These are phyloP conservation scores for Phyllotis vaccarum DNA, from an alignment of 2,797 vertebrate species.

Conservation along the genomic window DNA sequence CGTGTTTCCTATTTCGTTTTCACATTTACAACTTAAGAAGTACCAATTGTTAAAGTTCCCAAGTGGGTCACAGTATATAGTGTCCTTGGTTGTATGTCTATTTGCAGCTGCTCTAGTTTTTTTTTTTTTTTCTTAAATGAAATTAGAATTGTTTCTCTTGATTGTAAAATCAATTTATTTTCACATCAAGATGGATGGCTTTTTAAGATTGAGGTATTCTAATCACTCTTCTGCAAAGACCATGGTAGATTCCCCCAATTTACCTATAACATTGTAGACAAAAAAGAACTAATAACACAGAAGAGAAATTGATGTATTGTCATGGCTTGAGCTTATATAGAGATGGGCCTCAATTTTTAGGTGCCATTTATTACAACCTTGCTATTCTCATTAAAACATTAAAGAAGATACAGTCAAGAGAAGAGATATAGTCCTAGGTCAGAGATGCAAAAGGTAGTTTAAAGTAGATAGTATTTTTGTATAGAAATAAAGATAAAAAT, in stretches of 20 bases:
- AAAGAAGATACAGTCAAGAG: constrained; percentile 68
- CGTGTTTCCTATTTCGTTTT: background rate
- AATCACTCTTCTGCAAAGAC: constrained; percentile 75
- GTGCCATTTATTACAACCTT: constrained; percentile 46
- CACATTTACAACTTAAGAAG: background rate
- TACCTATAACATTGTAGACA: constrained; percentile 48
- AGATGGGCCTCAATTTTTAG: constrained; percentile 16
- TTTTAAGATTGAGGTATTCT: constrained; percentile 13
- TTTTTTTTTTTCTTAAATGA: too few relatives aligned
- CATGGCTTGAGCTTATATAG: constrained; percentile 15
- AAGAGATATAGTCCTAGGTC: background rate
- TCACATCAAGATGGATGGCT: constrained; percentile 47
- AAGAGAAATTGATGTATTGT: constrained; percentile 70
- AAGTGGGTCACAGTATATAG: background rate
- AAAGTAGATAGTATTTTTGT: constrained; percentile 43
- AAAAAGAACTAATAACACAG: constrained; percentile 66
- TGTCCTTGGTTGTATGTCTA: background rate
- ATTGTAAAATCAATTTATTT: constrained; percentile 55
- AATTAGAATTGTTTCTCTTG: constrained; percentile 17
- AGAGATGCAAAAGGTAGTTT: background rate
- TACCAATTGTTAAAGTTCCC: background rate
- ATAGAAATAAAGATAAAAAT: constrained; percentile 7
- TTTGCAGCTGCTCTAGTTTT: background rate
- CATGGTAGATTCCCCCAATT: constrained; percentile 68
- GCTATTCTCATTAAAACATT: background rate